Conservation (phyloP, 2,113 vertebrate species). For the Hippocampus guttulatus region DNA sequence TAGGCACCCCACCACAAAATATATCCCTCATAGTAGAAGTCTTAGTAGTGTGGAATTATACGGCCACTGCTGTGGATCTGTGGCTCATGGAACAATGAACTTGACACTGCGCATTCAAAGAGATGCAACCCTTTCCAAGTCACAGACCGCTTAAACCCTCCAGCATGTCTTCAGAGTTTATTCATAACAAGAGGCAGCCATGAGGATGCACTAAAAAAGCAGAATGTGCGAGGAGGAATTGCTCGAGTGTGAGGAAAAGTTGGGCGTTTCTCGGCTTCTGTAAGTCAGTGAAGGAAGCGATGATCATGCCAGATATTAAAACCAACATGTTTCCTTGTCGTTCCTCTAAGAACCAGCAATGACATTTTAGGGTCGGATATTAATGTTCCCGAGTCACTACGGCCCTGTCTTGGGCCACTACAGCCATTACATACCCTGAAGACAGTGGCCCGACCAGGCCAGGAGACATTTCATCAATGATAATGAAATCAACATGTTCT, state of each 20-base stretch:
- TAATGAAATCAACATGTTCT: too few relatives aligned
- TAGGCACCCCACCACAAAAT: constrained; percentile 39
- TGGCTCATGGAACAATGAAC: constrained; percentile 50
- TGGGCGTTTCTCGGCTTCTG: constrained; percentile 26
- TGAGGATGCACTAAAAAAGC: constrained; percentile 41
- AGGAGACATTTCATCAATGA: too few relatives aligned
- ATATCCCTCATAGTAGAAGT: constrained; percentile 54
- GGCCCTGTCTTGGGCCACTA: too few relatives aligned
- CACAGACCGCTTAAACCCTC: constrained; percentile 33
- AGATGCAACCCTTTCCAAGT: constrained; percentile 23
- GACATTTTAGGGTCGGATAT: background rate
- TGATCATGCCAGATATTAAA: constrained; percentile 27
- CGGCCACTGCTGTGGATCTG: constrained; percentile 37
- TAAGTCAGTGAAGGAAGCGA: constrained; percentile 4
- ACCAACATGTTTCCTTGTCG: constrained; percentile 9
- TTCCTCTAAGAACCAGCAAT: constrained; percentile 4
- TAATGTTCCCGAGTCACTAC: background rate
- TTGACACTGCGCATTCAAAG: constrained; percentile 30
- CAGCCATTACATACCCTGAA: too few relatives aligned
- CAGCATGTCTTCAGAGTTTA: constrained; percentile 20
- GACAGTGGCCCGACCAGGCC: too few relatives aligned
- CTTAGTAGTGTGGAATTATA: constrained; percentile 58
- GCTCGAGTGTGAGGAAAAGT: constrained; percentile 33
- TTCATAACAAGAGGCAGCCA: constrained; percentile 18
- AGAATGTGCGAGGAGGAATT: constrained; percentile 26